phyloP scores from a whole-genome alignment of 1,140 invertebrate genomes.

The Adelges cooleyi region DNA sequence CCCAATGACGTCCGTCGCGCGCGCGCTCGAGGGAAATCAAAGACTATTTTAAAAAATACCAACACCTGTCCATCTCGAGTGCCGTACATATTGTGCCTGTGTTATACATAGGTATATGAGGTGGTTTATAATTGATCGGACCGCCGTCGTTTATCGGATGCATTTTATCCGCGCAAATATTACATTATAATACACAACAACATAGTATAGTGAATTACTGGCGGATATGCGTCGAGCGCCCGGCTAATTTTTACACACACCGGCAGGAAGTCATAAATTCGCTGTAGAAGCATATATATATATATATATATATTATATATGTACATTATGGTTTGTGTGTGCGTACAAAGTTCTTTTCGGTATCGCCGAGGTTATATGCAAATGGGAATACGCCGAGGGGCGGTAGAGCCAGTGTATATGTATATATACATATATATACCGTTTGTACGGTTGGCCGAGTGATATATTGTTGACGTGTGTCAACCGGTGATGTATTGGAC shows the following conservation, averaged over 20 bases:
- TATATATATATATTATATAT: too few species aligned
- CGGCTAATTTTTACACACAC: conserved; percentile 3
- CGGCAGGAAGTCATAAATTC: conserved; percentile 16
- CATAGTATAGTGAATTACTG: too few species aligned
- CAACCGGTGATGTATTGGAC: conserved; percentile 28
- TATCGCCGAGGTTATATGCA: conserved; percentile 10
- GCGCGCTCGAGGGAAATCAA: conserved; percentile 10
- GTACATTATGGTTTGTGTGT: too few species aligned
- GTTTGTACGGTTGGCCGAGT: conserved; percentile 22
- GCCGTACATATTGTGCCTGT: too few species aligned
- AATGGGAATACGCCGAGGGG: conserved; percentile 5
- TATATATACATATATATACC: too few species aligned
- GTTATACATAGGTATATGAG: too few species aligned
- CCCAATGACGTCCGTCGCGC: background rate
- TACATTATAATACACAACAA: too few species aligned
- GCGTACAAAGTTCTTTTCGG: background rate
- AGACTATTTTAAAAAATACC: too few species aligned
- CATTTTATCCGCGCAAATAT: too few species aligned
- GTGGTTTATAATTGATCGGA: conserved; percentile 4
- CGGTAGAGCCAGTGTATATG: background rate
- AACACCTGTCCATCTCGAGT: too few species aligned
- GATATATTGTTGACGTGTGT: conserved; percentile 28
- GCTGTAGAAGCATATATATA: too few species aligned
- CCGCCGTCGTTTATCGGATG: background rate
- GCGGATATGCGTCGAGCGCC: background rate